Evolutionary conservation across 2,113 vertebrate genomes (phyloP).

Genomic region (Nothoprocta pentlandii): DNA sequence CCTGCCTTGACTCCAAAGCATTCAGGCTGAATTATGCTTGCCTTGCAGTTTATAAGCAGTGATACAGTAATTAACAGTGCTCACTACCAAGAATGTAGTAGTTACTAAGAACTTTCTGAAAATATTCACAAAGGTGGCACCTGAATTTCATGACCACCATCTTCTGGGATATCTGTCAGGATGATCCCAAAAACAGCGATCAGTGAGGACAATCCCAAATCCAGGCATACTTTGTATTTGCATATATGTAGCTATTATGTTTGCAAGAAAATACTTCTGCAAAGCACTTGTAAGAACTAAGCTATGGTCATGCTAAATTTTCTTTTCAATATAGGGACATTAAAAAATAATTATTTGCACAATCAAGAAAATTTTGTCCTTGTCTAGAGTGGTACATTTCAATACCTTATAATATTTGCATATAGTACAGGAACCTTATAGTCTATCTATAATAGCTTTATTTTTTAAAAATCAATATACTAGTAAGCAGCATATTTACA

Average conservation of each 20-base stretch:
- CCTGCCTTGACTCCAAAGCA: neutral
- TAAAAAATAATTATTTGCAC: neutral
- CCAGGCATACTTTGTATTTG: neutral
- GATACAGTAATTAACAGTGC: neutral
- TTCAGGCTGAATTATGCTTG: neutral
- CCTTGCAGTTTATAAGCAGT: neutral
- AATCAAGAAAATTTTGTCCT: neutral
- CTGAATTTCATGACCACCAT: neutral
- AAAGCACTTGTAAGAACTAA: neutral
- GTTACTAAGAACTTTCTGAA: neutral
- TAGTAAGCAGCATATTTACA: neutral
- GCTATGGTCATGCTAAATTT: neutral
- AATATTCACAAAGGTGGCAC: neutral
- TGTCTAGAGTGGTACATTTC: neutral
- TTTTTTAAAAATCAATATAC: neutral
- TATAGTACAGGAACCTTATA: neutral
- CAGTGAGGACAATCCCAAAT: neutral
- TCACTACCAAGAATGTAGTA: neutral
- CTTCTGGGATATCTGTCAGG: neutral
- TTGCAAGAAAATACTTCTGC: neutral
- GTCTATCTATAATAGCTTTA: neutral
- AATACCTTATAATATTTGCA: neutral
- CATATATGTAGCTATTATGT: no score
- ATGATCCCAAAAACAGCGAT: neutral
- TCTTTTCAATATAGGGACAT: neutral